These are phyloP conservation scores for Diplogasteroides magnus DNA, from an alignment of 1,140 invertebrate genomes.

Conservation along the genomic window DNA sequence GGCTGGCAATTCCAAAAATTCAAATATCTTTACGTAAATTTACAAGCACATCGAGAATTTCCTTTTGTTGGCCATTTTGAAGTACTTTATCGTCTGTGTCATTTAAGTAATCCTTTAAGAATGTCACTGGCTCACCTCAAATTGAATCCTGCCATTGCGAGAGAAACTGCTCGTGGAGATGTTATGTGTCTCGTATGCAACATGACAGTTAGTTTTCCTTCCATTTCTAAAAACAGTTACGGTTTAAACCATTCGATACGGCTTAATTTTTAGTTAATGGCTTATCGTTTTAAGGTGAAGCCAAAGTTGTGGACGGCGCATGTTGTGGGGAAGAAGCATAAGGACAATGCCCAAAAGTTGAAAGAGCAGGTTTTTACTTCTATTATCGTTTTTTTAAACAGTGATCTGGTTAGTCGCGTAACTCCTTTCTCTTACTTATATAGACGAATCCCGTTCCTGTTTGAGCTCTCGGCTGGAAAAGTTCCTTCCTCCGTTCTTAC, in stretches of 20 bases:
- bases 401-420: neutral
- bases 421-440: neutral
- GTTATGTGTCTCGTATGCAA: slow-evolving; percentile 16
- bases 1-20: no score
- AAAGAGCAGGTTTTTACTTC: neutral
- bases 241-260: neutral
- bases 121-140: slow-evolving; percentile 4
- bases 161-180: slow-evolving; percentile 7
- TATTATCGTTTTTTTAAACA: neutral
- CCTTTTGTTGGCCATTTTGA: no score
- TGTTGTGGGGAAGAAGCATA: slow-evolving; percentile 15
- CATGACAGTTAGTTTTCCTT: neutral
- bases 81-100: no score
- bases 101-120: no score
- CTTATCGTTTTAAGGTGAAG: slow-evolving; percentile 5
- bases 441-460: neutral
- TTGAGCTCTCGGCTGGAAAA: neutral
- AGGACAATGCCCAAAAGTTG: slow-evolving; percentile 10
- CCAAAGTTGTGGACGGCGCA: slow-evolving; percentile 17
- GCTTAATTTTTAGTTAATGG: neutral
- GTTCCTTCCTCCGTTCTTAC: no score
- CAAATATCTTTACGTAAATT: no score
- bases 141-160: slow-evolving; percentile 15
- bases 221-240: no score
- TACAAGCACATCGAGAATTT: no score